Evolutionary conservation across 1,140 invertebrate genomes (phyloP).

Genomic region (Neodiprion pinetum): DNA sequence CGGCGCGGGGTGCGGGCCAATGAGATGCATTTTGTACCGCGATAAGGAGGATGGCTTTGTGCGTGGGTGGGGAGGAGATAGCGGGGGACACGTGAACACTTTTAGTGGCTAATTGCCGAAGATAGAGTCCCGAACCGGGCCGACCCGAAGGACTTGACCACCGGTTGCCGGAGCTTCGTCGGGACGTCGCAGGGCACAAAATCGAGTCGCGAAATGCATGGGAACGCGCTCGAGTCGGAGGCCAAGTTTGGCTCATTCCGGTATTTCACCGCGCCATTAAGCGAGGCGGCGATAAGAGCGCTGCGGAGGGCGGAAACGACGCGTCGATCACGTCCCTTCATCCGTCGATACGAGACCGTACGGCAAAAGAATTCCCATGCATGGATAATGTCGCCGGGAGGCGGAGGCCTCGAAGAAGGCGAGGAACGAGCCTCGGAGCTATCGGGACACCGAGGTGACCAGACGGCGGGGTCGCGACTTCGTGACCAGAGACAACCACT

Average conservation of each 20-base stretch:
- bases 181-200: conserved; percentile 14
- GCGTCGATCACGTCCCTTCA: too few species aligned
- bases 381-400: conserved; percentile 28
- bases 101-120: conserved; percentile 56
- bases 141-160: neutral
- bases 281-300: neutral
- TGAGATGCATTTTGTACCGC: conserved; percentile 52
- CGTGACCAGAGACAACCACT: conserved; percentile 59
- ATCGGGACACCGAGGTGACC: neutral
- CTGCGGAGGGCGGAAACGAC: neutral
- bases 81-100: conserved; percentile 52
- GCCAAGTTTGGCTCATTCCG: neutral
- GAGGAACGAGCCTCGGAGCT: conserved; percentile 26
- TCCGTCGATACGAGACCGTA: too few species aligned
- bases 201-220: conserved; percentile 46
- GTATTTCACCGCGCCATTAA: conserved; percentile 1
- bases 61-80: conserved; percentile 44
- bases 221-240: conserved; percentile 33
- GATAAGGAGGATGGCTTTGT: conserved; percentile 36
- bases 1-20: conserved; percentile 40
- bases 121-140: conserved; percentile 35
- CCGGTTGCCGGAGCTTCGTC: neutral
- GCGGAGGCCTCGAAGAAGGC: conserved; percentile 42
- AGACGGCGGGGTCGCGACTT: conserved; percentile 59
- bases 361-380: neutral